A percentile compares a stretch with the other conserved stretches of the same genome.
Evolutionary conservation across 2,888 invertebrate genomes (phyloP).

Genomic region (Agrochola litura): DNA sequence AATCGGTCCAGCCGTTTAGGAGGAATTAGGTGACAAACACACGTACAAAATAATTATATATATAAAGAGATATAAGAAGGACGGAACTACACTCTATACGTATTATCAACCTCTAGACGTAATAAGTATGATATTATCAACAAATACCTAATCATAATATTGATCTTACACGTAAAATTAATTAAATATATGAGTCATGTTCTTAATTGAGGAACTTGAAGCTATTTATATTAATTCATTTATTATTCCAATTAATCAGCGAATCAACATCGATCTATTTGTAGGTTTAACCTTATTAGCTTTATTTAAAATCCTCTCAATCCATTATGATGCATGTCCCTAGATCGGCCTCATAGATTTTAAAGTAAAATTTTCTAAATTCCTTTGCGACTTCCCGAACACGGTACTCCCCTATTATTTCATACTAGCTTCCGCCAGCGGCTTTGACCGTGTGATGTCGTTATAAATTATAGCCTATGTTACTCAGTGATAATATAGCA

Average conservation of each 20-base stretch:
- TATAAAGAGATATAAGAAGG: too few species aligned
- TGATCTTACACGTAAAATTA: conserved; percentile 24
- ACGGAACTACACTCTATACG: background rate
- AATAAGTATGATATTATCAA: background rate
- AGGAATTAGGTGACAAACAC: too few species aligned
- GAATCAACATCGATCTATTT: background rate
- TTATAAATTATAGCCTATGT: too few species aligned
- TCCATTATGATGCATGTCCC: background rate
- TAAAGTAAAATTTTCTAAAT: background rate
- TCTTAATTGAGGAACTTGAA: conserved; percentile 46
- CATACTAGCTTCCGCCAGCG: too few species aligned
- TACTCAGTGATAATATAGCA: too few species aligned
- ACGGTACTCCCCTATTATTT: background rate
- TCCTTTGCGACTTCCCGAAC: background rate
- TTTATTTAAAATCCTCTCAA: background rate
- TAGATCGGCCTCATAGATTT: background rate
- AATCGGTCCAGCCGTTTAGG: too few species aligned
- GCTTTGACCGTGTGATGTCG: too few species aligned
- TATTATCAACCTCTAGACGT: conserved; percentile 2
- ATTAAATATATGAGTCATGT: conserved; percentile 45
- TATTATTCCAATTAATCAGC: conserved; percentile 2
- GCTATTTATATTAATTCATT: background rate
- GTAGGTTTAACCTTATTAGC: background rate
- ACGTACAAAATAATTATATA: too few species aligned
- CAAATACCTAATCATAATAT: conserved; percentile 47